Base-by-base conservation (phyloP, 2,888 invertebrate genomes). In the Agrenia bidenticulata region DNA sequence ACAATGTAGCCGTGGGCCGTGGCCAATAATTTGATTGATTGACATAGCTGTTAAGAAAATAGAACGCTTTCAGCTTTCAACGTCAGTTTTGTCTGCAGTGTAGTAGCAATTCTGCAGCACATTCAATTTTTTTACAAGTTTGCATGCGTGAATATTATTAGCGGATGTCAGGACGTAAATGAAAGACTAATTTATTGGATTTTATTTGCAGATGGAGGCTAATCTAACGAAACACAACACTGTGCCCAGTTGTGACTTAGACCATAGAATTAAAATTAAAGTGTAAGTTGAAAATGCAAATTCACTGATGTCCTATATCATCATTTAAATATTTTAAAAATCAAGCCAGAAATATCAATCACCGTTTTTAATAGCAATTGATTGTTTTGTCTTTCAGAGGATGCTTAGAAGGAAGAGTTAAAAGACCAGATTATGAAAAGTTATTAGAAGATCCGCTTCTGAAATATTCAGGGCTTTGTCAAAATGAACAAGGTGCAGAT, bases 181-280 rank as follows among this genome's bases (percentile, higher is more conserved):
- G n/a, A n/a, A n/a, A n/a, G n/a, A n/a, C n/a, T n/a, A n/a, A n/a
- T n/a, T n/a, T n/a, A n/a, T n/a, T n/a, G n/a, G n/a, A n/a, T n/a
- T n/a, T n/a, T n/a, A n/a, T 39, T 58, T 26, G 60, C 1, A 63
- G 54, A 55, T 67, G 72, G 41, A 63, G 55, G 26, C 64, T 53
- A 60, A 27, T 49, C 39, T 65, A n/a, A 66, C 55, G 24, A 50
- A 60, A 21, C 50, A 54, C 27, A 66, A 88, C 78, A 92, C 90
- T 79, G 88, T 94, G 26, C 93, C 94, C 79, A 95, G 94, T 82
- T 94, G 92, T 27, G 90, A 92, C n/a, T 81, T 96, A 73, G 88
- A 92, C 75, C 85, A 89, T 73, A 88, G 89, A 80, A 85, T 96
- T 42, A 89, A 92, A 82, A 89, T 96, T 73, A 95, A 96, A 86